These are phyloP conservation scores for Dicrurus megarhynchus DNA, from an alignment of 2,113 vertebrate species.

Conservation along the genomic window DNA sequence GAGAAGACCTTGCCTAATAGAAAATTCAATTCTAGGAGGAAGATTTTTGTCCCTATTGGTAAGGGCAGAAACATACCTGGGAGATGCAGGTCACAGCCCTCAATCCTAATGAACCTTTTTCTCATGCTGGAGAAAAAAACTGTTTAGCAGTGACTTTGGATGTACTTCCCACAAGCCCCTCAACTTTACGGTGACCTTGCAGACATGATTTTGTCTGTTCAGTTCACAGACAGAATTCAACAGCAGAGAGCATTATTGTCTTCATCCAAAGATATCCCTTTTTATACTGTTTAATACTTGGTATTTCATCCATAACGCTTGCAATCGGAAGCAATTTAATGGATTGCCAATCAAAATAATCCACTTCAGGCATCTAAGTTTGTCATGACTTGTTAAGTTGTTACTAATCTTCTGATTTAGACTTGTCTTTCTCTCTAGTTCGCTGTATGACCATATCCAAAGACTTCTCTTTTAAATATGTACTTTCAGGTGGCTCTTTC, in stretches of 20 bases:
- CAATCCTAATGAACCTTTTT: background rate
- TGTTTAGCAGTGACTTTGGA: background rate
- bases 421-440: background rate
- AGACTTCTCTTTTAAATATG: background rate
- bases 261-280: background rate
- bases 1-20: background rate
- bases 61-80: background rate
- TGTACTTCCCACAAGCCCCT: background rate
- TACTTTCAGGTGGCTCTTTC: background rate
- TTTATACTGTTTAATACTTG: background rate
- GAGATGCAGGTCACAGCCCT: background rate
- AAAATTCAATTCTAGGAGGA: background rate
- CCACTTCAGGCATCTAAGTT: background rate
- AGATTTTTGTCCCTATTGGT: accelerated
- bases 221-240: background rate
- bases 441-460: background rate
- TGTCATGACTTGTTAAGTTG: background rate
- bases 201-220: background rate
- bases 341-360: background rate
- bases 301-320: background rate
- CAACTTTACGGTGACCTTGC: background rate
- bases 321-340: background rate
- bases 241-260: background rate
- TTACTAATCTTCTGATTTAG: background rate
- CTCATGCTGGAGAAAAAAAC: background rate